Evolutionary conservation across 2,113 vertebrate species (phyloP).

Genomic region (Rallus limicola): DNA sequence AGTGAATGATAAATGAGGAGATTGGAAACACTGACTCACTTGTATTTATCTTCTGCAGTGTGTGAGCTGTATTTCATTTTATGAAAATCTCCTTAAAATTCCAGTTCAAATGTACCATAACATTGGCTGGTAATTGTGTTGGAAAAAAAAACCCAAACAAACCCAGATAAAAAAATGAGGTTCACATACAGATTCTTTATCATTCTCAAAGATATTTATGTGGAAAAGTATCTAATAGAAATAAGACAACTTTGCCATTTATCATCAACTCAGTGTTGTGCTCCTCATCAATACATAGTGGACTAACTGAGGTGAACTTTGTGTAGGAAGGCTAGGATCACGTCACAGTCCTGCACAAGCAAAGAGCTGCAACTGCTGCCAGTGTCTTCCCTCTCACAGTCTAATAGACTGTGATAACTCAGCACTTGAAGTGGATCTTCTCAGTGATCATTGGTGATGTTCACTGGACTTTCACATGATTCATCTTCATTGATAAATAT

Average conservation of each 20-base stretch:
- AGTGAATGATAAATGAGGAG: background rate
- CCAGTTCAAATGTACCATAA: background rate
- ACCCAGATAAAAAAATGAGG: background rate
- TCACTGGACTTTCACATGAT: background rate
- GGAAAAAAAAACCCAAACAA: background rate
- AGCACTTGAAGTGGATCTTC: background rate
- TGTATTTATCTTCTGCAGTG: background rate
- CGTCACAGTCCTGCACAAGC: background rate
- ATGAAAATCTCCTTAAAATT: background rate
- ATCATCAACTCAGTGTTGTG: background rate
- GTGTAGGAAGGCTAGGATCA: background rate
- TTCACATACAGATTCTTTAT: background rate
- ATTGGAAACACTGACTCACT: background rate
- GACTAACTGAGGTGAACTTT: background rate
- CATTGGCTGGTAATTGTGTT: background rate
- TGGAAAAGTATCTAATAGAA: background rate
- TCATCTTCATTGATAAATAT: background rate
- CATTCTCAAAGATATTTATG: background rate
- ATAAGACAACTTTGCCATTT: background rate
- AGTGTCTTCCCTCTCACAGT: background rate
- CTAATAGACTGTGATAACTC: background rate
- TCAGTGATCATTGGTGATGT: background rate
- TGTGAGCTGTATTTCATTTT: background rate
- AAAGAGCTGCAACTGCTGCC: background rate
- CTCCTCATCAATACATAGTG: rapidly evolving